These are phyloP conservation scores for Epizoanthus stellaris DNA, from an alignment of 92 coral and sea anemone species.

Conservation along the genomic window DNA sequence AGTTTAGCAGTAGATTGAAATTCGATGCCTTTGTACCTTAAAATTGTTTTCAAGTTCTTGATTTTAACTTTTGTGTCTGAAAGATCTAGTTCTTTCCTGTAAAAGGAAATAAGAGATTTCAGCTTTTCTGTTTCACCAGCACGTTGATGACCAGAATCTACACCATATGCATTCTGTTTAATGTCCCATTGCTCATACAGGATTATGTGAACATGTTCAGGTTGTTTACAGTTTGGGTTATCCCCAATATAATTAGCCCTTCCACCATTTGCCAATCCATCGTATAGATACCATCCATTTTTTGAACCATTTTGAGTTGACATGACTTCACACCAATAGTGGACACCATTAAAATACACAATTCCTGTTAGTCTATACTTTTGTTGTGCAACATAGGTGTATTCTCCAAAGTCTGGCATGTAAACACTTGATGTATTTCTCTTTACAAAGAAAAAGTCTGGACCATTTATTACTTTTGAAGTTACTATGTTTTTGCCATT, in stretches of 20 bases:
- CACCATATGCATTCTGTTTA: neutral
- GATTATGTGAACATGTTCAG: conserved; percentile 30
- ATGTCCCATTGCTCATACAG: neutral
- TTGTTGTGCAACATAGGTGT: neutral
- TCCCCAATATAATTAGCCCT: conserved; percentile 28
- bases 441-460: neutral
- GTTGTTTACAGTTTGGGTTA: conserved; percentile 21
- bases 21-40: neutral
- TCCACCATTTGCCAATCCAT: conserved; percentile 41
- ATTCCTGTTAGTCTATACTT: conserved; percentile 33
- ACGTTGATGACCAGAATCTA: conserved; percentile 6
- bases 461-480: neutral
- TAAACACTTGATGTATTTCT: neutral
- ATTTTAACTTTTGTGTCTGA: conserved; percentile 37
- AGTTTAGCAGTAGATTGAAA: no score
- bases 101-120: conserved; percentile 6
- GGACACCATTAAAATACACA: conserved; percentile 29
- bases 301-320: conserved; percentile 30
- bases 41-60: conserved; percentile 26
- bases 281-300: conserved; percentile 42
- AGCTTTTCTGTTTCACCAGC: conserved; percentile 19
- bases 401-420: neutral
- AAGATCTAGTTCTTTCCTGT: conserved; percentile 12
- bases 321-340: conserved; percentile 42
- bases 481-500: neutral